Evolutionary conservation across 2,113 vertebrate species (phyloP), one percentile per base, ranked within the genome.

Genomic region (Helogale parvula): DNA sequence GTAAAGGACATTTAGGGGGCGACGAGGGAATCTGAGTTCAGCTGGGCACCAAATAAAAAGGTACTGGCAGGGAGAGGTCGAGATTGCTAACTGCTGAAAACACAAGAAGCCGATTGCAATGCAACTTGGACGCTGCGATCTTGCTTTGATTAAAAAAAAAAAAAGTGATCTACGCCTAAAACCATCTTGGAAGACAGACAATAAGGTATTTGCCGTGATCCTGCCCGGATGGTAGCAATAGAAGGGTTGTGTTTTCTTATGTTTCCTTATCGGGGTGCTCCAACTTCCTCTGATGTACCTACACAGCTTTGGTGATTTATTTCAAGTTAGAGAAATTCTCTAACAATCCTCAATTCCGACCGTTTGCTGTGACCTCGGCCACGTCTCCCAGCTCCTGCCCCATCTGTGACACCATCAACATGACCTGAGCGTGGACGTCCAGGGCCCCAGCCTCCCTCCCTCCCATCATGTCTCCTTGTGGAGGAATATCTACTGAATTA

Each of bases 391-490:
- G 81, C 60, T n/a, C 41, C 94, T 35, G 60, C 35, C 17, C 63
- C 9, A 0, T n/a, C 33, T 35, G 19, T 31, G 27, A 16, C 8
- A 1, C 74, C 57, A 16, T 16, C 29, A 1, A 1, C 16, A 45
- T 14, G 11, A 11, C 17, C 27, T 0, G 2, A 35, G 29, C 17
- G 6, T 21, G 25, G 38, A 4, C 1, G 3, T 31, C 47, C 41
- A 7, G 4, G 19, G n/a, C 38, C n/a, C 21, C 23, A 8, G 72
- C 38, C 21, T 31, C 35, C 33, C 33, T 45, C 41, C 82, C 31
- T 63, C 38, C 45, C 21, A 11, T 3, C 29, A 0, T 3, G 29
- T 12, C 63, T 60, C 33, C 11, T 5, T 6, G 5, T 7, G 17
- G 60, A n/a, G 41, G 9, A 47, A 29, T 11, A 41, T 47, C 45